Evolutionary conservation across 2,888 invertebrate genomes (phyloP), one percentile per base, ranked within the genome.

Genomic region (Punctoribates punctum): DNA sequence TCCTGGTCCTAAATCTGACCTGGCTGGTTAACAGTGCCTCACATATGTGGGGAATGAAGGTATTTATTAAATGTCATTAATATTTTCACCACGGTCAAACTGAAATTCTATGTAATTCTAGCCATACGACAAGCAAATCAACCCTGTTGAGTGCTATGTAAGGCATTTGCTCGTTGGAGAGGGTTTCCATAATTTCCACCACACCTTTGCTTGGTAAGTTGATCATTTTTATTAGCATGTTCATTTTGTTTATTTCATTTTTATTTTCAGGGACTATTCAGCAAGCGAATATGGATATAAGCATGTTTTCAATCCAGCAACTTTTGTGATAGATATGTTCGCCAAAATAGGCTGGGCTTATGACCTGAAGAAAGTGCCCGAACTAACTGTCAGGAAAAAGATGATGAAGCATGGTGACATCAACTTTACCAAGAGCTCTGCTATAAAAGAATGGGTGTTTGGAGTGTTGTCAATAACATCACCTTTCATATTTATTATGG

Each of bases 1-100:
- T 90, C 75, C 86, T 90, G 79, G 92, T 91, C 0, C 87, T 97
- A 9, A 94, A 97, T 84, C 90, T 92, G 80, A 96, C 96, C 0
- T 96, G 92, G 88, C 89, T 91, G 81, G 95, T 96, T n/a, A 96
- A 96, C 84, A 94, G 94, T 83, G 91, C 92, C 13, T 96, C 96
- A 0, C 96, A 96, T 84, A 88, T 93, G 87, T 94, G 91, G 88
- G 96, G 96, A 25, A 62, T 29, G 27, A 62, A 29, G 62, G 62
- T 62, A 29, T 17, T 17, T 17, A 9, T 5, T 57, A 9, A 57
- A 57, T 4, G 20, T 13, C 17, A 60, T 25, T 27, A 8, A 11
- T 8, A 54, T n/a, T 54, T 20, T 54, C 20, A n/a, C 20, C 17
- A 6, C 17, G 13, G 25, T 57, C 3, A 57, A 20, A 5, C 8